Evolutionary conservation across 37 sponge, comb jelly and placozoan genomes (phyloP), one percentile per base, ranked within the genome.

Genomic region (Beroe forskalii): DNA sequence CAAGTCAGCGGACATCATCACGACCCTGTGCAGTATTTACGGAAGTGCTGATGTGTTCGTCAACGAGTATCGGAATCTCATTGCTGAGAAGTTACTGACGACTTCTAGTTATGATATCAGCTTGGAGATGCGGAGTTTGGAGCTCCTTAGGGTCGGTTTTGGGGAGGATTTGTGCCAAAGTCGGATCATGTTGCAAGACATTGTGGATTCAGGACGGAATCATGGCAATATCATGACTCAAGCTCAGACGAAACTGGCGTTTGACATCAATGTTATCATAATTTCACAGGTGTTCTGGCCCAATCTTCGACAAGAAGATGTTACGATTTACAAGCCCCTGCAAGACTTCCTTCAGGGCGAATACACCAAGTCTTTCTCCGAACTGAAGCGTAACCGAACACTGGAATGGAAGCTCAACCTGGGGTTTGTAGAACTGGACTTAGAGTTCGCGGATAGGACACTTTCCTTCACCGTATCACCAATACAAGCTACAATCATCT

Each of bases 241-340:
- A 62, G 62, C 24, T 27, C 90, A 41, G 63, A 64, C 22, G 41
- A 67, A 41, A 60, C 39, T 24, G 28, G 44, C 40, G 33, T 67
- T 90, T 20, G 91, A 93, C 32, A 28, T 95, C 42, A 94, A 92
- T 92, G 91, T 90, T n/a, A 90, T 95, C 41, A 92, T 96, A 25
- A 76, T 97, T 0, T 97, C 98, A 32, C 93, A 95, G 60, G 69
- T 91, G 0, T 97, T 97, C 67, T 97, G 98, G 98, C 98, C 96
- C 19, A 67, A 94, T 25, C 94, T 96, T 32, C 60, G 91, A 31
- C 92, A 93, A 36, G 98, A 96, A 55, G 92, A 94, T 14, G 89
- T 97, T 0, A 91, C 67, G 6, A 43, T 97, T 17, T 97, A 95
- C 60, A 90, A 86, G 0, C 90, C 91, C 30, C 41, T 95, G 4